phyloP scores from a whole-genome alignment of 2,113 vertebrate species.

The Oplegnathus fasciatus region DNA sequence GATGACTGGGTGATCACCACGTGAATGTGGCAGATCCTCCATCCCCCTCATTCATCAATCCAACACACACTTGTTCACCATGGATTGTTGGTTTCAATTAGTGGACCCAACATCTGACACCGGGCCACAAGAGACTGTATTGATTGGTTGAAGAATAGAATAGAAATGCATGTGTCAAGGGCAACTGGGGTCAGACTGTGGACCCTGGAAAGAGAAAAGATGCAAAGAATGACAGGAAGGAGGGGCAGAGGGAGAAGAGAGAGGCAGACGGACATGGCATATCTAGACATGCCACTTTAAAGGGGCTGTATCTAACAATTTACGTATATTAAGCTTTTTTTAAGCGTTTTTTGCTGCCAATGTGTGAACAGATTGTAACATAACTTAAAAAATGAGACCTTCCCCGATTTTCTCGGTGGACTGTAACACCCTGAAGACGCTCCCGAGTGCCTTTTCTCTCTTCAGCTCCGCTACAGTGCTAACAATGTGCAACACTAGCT shows the following conservation, averaged over 20 bases:
- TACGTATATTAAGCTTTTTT: too few species aligned
- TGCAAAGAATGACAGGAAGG: conserved; percentile 61
- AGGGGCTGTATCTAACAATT: too few species aligned
- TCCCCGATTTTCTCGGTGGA: too few species aligned
- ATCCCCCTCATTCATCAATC: conserved; percentile 68
- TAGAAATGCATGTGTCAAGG: conserved; percentile 80
- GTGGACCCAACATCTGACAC: conserved; percentile 75
- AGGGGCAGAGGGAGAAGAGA: conserved; percentile 48
- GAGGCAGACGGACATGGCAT: conserved; percentile 64
- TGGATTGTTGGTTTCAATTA: conserved; percentile 78
- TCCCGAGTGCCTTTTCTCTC: too few species aligned
- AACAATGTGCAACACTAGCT: too few species aligned
- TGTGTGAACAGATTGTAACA: too few species aligned
- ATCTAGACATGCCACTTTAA: conserved; percentile 55
- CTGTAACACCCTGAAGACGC: too few species aligned
- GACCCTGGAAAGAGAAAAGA: conserved; percentile 62
- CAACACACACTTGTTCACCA: conserved; percentile 39
- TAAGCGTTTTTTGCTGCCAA: too few species aligned
- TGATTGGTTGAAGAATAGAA: conserved; percentile 76
- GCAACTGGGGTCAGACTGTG: conserved; percentile 80
- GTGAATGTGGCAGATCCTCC: conserved; percentile 66
- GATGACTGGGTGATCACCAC: conserved; percentile 65
- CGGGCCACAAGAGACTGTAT: conserved; percentile 68
- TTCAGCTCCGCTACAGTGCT: too few species aligned
- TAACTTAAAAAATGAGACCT: too few species aligned